Conservation (phyloP, 2,797 vertebrate genomes). For the Mareca penelope region DNA sequence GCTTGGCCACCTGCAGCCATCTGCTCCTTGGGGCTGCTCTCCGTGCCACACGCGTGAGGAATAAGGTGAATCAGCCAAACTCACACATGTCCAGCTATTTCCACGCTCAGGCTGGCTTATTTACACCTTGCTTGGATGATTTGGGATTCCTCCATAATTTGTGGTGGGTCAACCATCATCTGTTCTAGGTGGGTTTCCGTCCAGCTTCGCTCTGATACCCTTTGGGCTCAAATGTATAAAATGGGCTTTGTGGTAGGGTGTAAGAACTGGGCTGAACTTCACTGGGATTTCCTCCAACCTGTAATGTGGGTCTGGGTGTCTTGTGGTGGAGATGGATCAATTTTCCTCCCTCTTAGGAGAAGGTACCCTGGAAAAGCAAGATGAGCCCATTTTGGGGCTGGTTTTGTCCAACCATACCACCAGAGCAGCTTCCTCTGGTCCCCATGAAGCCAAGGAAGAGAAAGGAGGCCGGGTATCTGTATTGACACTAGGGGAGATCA, state of each 20-base stretch:
- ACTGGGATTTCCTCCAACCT: background rate
- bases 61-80: background rate
- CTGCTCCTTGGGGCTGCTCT: background rate
- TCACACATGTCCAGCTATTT: background rate
- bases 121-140: background rate
- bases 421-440: background rate
- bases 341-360: background rate
- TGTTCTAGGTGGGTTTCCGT: background rate
- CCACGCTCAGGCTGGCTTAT: background rate
- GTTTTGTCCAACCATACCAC: background rate
- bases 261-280: background rate
- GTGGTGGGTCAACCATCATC: background rate
- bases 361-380: background rate
- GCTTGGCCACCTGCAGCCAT: background rate
- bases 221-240: background rate
- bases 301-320: background rate
- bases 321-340: background rate
- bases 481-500: background rate
- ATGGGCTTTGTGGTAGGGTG: rapidly evolving
- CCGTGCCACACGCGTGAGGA: rapidly evolving
- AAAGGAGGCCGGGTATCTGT: background rate
- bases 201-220: background rate
- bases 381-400: background rate
- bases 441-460: background rate
- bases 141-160: background rate